Conservation (phyloP, 2,888 invertebrate species). For the Diadromus collaris region DNA sequence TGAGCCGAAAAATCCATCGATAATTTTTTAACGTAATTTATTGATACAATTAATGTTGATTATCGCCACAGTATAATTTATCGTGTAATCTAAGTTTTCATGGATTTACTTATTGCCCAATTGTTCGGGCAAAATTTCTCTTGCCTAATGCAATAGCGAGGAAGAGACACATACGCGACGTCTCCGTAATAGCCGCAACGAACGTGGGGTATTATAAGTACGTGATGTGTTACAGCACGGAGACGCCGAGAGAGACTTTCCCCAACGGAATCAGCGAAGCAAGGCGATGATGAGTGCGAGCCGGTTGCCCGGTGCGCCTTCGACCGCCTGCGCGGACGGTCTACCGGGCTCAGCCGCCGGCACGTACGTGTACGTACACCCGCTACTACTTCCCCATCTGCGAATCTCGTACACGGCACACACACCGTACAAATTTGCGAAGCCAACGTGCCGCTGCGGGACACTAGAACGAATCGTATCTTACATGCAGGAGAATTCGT, state of each 20-base stretch:
- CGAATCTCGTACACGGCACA: constrained; percentile 13
- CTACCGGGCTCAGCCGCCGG: constrained; percentile 22
- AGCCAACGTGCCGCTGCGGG: constrained; percentile 10
- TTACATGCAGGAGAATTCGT: constrained; percentile 30
- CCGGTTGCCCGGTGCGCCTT: constrained; percentile 33
- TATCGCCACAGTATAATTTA: background rate
- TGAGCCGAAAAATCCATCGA: background rate
- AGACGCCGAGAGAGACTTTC: constrained; percentile 70
- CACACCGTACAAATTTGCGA: constrained; percentile 13
- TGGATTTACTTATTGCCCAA: constrained; percentile 35
- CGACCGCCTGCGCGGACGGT: constrained; percentile 10
- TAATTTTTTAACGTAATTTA: background rate
- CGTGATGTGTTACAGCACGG: constrained; percentile 54
- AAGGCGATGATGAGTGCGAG: constrained; percentile 65
- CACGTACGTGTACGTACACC: constrained; percentile 38
- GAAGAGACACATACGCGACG: constrained; percentile 17
- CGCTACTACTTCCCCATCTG: constrained; percentile 38
- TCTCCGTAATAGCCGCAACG: constrained; percentile 38
- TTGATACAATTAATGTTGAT: background rate
- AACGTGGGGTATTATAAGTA: constrained; percentile 44
- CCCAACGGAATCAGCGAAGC: constrained; percentile 70
- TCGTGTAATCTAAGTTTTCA: background rate
- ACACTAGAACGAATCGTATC: constrained; percentile 47
- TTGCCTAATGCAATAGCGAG: constrained; percentile 35
- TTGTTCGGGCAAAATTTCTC: constrained; percentile 36